Evolutionary conservation across 2,797 vertebrate species (phyloP), one percentile per base, ranked within the genome.

Genomic region (Semotilus atromaculatus): DNA sequence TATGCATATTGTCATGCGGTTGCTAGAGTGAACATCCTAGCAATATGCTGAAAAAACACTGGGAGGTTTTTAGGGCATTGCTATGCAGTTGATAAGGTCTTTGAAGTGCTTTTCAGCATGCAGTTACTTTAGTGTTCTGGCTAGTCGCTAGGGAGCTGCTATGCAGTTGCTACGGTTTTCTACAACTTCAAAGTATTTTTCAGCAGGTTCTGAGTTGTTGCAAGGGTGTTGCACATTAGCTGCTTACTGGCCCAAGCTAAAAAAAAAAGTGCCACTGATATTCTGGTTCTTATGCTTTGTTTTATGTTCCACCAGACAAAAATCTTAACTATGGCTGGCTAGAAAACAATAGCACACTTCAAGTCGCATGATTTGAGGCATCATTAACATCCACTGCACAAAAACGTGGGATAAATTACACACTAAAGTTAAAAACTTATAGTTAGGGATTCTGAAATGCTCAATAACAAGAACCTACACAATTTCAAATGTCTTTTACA

Each of bases 401-500:
- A 66, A 75, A 82, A 45, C 5, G 21, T 38, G 13, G 26, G 29
- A 31, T 83, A 19, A 53, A 77, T 84, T 34, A 45, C 48, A 68
- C n/a, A 48, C 18, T 26, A 18, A 75, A 51, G 21, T 40, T 64
- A 19, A 67, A 80, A 36, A n/a, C 7, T 51, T 23, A 16, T 31
- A 29, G 62, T 67, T n/a, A 36, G 2, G 64, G 21, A 14, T 68
- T 66, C 3, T 48, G 8, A 79, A 66, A 66, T 34, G 29, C 29
- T 80, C 23, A 71, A 18, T n/a, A 74, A 38, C 48, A 82, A 60
- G 16, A 75, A 73, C 78, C 40, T 64, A 60, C 75, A 60, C 64
- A 60, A 68, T 77, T 73, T 84, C 71, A 78, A 53, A 87, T 90
- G 84, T 81, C 73, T 91, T 92, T 90, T 74, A 87, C 85, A 88